phyloP scores from a whole-genome alignment of 2,888 invertebrate species.

The Ligdia adustata region DNA sequence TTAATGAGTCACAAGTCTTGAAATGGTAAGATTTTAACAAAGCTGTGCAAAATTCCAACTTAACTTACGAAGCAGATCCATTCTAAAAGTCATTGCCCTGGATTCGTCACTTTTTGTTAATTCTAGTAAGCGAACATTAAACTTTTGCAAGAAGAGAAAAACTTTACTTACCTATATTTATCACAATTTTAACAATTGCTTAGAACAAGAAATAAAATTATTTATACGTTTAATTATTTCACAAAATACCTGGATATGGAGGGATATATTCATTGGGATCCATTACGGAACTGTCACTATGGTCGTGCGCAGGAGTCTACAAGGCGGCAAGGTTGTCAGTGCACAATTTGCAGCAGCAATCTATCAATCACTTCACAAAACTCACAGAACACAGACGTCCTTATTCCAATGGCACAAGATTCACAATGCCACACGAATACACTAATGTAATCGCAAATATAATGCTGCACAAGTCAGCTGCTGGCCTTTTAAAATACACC shows the following conservation, averaged over 20 bases:
- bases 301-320: constrained; percentile 68
- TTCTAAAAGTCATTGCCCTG: constrained; percentile 31
- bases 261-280: constrained; percentile 59
- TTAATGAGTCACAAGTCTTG: constrained; percentile 11
- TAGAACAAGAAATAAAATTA: too few species aligned
- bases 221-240: not conserved
- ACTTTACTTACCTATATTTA: constrained; percentile 20
- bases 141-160: constrained; percentile 22
- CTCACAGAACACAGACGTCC: constrained; percentile 38
- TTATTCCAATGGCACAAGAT: constrained; percentile 52
- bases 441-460: constrained; percentile 44
- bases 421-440: constrained; percentile 39
- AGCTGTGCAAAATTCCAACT: constrained; percentile 17
- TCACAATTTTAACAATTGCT: constrained; percentile 1
- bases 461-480: constrained; percentile 39
- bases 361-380: constrained; percentile 41
- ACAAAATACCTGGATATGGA: constrained; percentile 61
- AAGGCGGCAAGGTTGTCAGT: constrained; percentile 70
- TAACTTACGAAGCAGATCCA: constrained; percentile 19
- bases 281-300: constrained; percentile 67
- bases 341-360: constrained; percentile 54
- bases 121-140: constrained; percentile 26
- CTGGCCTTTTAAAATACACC: constrained; percentile 41
- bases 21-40: constrained; percentile 18
- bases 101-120: constrained; percentile 30